phyloP scores from a whole-genome alignment of 2,113 vertebrate species.

The Kobus ellipsiprymnus region DNA sequence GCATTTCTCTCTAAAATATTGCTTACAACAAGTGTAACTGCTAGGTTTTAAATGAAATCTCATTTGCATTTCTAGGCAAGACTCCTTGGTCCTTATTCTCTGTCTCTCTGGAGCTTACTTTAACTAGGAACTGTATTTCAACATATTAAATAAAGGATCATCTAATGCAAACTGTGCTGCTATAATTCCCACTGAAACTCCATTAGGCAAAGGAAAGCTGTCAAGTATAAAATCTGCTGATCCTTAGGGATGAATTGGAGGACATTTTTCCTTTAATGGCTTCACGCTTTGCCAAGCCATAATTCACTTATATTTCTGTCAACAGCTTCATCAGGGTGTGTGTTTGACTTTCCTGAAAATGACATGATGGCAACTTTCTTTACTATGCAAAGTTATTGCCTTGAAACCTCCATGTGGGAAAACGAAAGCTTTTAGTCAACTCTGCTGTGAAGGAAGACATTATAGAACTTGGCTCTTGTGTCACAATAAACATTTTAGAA shows the following conservation, averaged over 20 bases:
- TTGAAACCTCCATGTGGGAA: constrained; percentile 48
- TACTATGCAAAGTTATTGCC: constrained; percentile 34
- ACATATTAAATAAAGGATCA: constrained; percentile 32
- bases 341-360: constrained; percentile 65
- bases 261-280: constrained; percentile 68
- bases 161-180: background rate
- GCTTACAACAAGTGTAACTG: background rate
- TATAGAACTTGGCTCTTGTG: constrained; percentile 20
- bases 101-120: background rate
- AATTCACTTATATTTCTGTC: constrained; percentile 72
- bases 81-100: background rate
- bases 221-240: constrained; percentile 68
- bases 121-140: constrained; percentile 23
- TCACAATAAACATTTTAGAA: constrained; percentile 21
- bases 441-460: background rate
- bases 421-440: constrained; percentile 46
- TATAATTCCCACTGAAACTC: constrained; percentile 61
- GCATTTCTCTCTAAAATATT: background rate
- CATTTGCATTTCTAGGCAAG: background rate
- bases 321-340: constrained; percentile 65
- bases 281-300: constrained; percentile 58
- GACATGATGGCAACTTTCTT: constrained; percentile 31
- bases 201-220: constrained; percentile 54
- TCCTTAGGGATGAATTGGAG: constrained; percentile 65
- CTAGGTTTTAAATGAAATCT: constrained; percentile 8